phyloP scores from a whole-genome alignment of 2,797 vertebrate genomes.

The Merluccius polli region DNA sequence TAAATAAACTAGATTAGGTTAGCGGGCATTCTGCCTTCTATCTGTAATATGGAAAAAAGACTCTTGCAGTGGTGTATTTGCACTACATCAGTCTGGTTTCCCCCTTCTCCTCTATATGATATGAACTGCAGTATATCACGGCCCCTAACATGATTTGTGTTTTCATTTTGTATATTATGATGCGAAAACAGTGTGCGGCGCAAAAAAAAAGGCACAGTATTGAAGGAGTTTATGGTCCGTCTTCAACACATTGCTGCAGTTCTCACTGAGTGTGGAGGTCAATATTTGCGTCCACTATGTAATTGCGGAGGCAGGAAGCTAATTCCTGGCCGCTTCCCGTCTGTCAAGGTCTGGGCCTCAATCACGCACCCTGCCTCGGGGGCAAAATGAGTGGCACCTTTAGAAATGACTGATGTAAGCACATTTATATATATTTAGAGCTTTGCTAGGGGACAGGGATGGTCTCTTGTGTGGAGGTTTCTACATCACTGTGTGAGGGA shows the following conservation, averaged over 20 bases:
- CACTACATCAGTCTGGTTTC: neutral
- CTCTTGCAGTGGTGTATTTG: neutral
- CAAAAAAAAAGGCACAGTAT: neutral
- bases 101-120: neutral
- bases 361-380: neutral
- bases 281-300: neutral
- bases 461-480: neutral
- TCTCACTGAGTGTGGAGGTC: neutral
- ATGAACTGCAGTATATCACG: neutral
- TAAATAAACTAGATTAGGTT: conserved; percentile 4
- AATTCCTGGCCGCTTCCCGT: neutral
- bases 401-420: neutral
- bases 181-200: neutral
- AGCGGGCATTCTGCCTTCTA: neutral
- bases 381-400: neutral
- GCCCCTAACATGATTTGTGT: neutral
- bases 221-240: neutral
- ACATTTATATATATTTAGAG: neutral
- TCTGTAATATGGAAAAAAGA: neutral
- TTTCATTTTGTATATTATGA: neutral
- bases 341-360: conserved; percentile 1
- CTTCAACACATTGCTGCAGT: neutral
- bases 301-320: neutral
- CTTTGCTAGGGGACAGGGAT: neutral
- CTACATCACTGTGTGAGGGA: neutral